These are phyloP conservation scores for Acheta domesticus DNA, from an alignment of 2,888 invertebrate species.

Conservation along the genomic window DNA sequence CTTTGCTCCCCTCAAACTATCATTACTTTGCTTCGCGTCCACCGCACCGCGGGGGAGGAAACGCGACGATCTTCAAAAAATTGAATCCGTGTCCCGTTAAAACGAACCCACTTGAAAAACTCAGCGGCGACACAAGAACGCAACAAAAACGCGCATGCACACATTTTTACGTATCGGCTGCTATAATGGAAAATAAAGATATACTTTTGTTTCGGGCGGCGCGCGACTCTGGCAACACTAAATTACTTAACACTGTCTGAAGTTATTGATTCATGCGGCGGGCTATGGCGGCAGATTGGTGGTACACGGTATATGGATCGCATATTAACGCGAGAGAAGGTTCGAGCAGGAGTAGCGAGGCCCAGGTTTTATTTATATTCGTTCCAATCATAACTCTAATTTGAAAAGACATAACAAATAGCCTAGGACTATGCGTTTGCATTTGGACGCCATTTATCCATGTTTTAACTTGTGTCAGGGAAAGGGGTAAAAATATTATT, in stretches of 20 bases:
- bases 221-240: constrained; percentile 9
- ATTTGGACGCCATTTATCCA: constrained; percentile 25
- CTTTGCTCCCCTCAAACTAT: not conserved
- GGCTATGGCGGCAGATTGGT: constrained; percentile 10
- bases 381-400: constrained; percentile 25
- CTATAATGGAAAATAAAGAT: constrained; percentile 28
- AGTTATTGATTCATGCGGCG: constrained; percentile 1
- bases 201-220: constrained; percentile 26
- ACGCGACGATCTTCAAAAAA: constrained; percentile 3
- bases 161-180: constrained; percentile 18
- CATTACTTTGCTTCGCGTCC: not conserved
- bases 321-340: not conserved
- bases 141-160: not conserved
- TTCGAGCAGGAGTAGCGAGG: constrained; percentile 10
- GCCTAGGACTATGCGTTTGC: not conserved
- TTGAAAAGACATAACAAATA: constrained; percentile 27
- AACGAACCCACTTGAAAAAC: constrained; percentile 6
- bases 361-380: constrained; percentile 23
- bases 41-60: not conserved
- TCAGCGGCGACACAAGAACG: not conserved
- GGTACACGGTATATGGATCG: constrained; percentile 10
- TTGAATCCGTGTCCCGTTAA: constrained; percentile 7
- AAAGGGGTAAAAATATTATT: not conserved
- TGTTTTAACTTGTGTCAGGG: constrained; percentile 24
- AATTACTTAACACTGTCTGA: constrained; percentile 11